phyloP scores from a whole-genome alignment of 2,888 invertebrate genomes.

The Synanthedon tipuliformis region DNA sequence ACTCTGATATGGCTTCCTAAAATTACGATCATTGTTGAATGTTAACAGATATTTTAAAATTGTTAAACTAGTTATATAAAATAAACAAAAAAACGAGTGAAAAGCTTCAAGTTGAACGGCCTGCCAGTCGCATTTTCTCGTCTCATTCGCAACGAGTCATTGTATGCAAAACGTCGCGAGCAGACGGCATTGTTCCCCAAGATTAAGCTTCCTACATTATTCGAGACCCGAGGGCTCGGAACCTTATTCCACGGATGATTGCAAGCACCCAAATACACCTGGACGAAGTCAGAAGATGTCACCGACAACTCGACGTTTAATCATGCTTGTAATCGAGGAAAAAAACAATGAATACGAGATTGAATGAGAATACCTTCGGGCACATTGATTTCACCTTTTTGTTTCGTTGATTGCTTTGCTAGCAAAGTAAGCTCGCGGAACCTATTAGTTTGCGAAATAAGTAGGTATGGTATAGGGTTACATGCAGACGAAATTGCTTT shows the following conservation, averaged over 20 bases:
- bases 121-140: constrained; percentile 30
- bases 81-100: not conserved
- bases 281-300: constrained; percentile 19
- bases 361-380: not conserved
- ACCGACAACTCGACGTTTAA: constrained; percentile 38
- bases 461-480: not conserved
- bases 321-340: constrained; percentile 52
- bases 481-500: not conserved
- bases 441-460: not conserved
- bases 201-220: constrained; percentile 60
- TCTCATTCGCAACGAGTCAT: constrained; percentile 40
- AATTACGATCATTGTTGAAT: too few relatives aligned
- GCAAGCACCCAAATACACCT: constrained; percentile 28
- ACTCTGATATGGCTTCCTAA: too few relatives aligned
- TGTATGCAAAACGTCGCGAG: constrained; percentile 62
- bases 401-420: not conserved
- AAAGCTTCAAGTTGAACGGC: constrained; percentile 1
- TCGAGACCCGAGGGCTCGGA: constrained; percentile 33
- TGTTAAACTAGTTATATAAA: not conserved
- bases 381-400: not conserved
- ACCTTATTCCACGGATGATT: constrained; percentile 52
- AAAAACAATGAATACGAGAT: constrained; percentile 41
- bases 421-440: not conserved
- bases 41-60: too few relatives aligned
- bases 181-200: constrained; percentile 60